Conservation (phyloP, 2,797 vertebrate genomes). For the Acridotheres tristis region DNA sequence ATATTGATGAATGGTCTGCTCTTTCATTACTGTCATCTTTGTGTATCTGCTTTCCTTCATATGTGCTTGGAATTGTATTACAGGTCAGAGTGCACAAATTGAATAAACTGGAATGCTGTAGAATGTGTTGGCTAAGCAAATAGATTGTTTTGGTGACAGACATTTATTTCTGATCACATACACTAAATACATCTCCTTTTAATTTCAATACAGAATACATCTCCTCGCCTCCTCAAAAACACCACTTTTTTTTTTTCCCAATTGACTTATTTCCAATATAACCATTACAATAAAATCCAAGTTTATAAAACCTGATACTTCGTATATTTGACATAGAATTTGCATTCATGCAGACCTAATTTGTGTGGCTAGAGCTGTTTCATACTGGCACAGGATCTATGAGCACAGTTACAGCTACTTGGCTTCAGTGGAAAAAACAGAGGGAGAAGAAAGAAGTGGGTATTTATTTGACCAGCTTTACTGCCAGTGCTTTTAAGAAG, state of each 20-base stretch:
- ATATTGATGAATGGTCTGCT: constrained; percentile 33
- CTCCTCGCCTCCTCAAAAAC: not conserved
- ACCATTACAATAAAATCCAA: not conserved
- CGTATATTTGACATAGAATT: constrained; percentile 32
- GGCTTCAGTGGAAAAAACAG: not conserved
- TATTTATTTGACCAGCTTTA: not conserved
- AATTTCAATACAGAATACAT: not conserved
- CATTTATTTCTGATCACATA: not conserved
- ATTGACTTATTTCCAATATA: constrained; percentile 16
- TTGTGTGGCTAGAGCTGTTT: not conserved
- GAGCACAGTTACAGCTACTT: not conserved
- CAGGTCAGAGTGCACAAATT: constrained; percentile 10
- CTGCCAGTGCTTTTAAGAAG: not conserved
- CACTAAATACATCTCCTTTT: not conserved
- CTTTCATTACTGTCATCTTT: constrained; percentile 50
- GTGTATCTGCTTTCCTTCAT: constrained; percentile 34
- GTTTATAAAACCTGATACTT: constrained; percentile 31
- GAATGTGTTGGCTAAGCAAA: constrained; percentile 19
- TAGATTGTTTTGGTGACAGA: not conserved
- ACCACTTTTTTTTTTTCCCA: not conserved
- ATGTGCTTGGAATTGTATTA: constrained; percentile 23
- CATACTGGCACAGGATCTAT: not conserved
- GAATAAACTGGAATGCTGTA: constrained; percentile 4
- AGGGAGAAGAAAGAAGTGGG: not conserved
- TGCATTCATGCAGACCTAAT: not conserved